Percentiles rank a stretch among this genome's conserved stretches.
Conservation (phyloP, 2,113 vertebrate genomes). For the Triplophysa siluroides region DNA sequence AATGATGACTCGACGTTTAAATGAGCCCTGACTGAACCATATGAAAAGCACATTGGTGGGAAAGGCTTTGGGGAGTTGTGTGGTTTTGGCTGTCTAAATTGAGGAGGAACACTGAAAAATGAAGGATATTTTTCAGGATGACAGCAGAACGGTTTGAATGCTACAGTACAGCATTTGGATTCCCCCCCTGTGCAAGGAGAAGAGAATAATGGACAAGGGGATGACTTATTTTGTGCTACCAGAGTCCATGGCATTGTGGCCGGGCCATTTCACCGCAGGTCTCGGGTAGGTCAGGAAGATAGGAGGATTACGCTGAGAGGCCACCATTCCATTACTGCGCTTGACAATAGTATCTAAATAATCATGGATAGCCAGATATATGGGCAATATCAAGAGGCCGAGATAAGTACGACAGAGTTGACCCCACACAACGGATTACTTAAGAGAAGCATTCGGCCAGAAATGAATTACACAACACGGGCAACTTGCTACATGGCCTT, state of each 20-base stretch:
- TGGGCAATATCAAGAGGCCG: slow-evolving; percentile 28
- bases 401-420: slow-evolving; percentile 10
- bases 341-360: slow-evolving; percentile 47
- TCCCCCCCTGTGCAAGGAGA: not conserved
- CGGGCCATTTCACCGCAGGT: slow-evolving; percentile 43
- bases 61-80: slow-evolving; percentile 21
- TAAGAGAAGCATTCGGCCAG: not conserved
- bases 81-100: slow-evolving; percentile 17
- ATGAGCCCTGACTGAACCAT: slow-evolving; percentile 44
- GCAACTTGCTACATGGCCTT: slow-evolving; percentile 39
- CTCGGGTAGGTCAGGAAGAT: slow-evolving; percentile 46
- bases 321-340: slow-evolving; percentile 46
- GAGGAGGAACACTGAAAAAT: slow-evolving; percentile 49
- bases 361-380: slow-evolving; percentile 49
- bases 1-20: slow-evolving; percentile 39
- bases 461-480: slow-evolving; percentile 37
- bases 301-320: slow-evolving; percentile 40
- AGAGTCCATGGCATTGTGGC: slow-evolving; percentile 21
- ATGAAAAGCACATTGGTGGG: slow-evolving; percentile 30
- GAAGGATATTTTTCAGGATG: slow-evolving; percentile 47
- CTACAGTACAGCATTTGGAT: slow-evolving; percentile 4
- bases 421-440: slow-evolving; percentile 18
- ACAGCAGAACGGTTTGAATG: slow-evolving; percentile 34
- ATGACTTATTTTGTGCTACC: slow-evolving; percentile 44
- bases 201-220: slow-evolving; percentile 24